Conservation (phyloP, 2,888 invertebrate species). For the Heteromurus nitidus region DNA sequence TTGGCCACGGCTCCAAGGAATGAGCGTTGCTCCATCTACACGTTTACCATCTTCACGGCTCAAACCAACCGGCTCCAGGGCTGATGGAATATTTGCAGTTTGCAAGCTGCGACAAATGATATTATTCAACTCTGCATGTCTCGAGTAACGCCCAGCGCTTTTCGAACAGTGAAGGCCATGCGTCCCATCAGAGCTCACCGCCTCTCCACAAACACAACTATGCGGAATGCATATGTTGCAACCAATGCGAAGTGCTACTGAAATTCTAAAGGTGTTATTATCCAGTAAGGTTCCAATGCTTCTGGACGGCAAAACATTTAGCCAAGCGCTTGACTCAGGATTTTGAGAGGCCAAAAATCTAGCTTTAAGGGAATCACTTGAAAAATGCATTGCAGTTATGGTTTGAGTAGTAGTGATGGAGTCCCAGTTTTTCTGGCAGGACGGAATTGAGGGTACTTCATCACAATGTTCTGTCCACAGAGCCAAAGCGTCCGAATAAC, state of each 20-base stretch:
- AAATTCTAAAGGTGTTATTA: constrained; percentile 28
- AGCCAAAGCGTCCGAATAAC: not conserved
- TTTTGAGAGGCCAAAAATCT: not conserved
- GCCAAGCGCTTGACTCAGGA: constrained; percentile 25
- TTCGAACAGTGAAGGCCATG: constrained; percentile 5
- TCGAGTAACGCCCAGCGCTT: not conserved
- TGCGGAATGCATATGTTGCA: not conserved
- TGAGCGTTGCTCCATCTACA: not conserved
- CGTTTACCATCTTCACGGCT: not conserved
- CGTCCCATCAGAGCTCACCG: not conserved
- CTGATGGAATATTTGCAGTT: not conserved
- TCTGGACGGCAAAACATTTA: constrained; percentile 28
- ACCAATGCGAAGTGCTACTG: constrained; percentile 14
- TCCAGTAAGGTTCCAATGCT: constrained; percentile 26
- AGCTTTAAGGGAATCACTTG: not conserved
- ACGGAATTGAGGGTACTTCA: not conserved
- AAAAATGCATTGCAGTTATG: not conserved
- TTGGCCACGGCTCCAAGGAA: not conserved
- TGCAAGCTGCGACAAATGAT: not conserved
- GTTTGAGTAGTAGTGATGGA: not conserved
- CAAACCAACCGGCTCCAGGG: not conserved
- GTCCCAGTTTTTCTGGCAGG: constrained; percentile 3
- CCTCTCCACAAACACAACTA: constrained; percentile 27
- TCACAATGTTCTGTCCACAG: not conserved
- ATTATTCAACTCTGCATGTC: not conserved